Evolutionary conservation across 2,888 invertebrate genomes (phyloP).

Genomic region (Xestobium rufovillosum): DNA sequence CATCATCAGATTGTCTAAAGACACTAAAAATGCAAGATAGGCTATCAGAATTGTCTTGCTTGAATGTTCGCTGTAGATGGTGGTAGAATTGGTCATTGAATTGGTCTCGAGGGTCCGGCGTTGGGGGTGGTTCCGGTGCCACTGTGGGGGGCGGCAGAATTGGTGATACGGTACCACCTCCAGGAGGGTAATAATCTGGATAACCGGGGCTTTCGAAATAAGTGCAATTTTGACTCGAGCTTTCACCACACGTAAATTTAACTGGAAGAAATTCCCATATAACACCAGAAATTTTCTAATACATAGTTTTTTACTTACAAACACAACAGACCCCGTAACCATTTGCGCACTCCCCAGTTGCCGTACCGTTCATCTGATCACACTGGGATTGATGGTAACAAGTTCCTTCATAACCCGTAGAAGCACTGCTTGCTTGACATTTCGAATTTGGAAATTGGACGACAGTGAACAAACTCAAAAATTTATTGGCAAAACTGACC

Average conservation of each 20-base stretch:
- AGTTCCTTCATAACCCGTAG: constrained; percentile 57
- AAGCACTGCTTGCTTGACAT: constrained; percentile 49
- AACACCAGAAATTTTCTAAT: background rate
- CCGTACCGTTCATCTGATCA: constrained; percentile 51
- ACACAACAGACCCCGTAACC: constrained; percentile 70
- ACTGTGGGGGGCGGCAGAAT: constrained; percentile 22
- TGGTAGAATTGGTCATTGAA: constrained; percentile 7
- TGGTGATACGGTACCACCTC: constrained; percentile 20
- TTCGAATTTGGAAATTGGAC: constrained; percentile 60
- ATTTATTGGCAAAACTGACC: constrained; percentile 38
- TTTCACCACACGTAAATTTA: constrained; percentile 58
- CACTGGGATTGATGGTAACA: constrained; percentile 66
- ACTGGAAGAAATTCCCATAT: constrained; percentile 47
- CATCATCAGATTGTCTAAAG: constrained; percentile 51
- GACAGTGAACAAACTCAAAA: constrained; percentile 63
- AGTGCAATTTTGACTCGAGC: constrained; percentile 52
- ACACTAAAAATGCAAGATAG: constrained; percentile 59
- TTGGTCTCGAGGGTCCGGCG: constrained; percentile 3
- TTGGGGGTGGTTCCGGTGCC: constrained; percentile 11
- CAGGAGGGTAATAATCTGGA: constrained; percentile 45
- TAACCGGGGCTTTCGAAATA: constrained; percentile 69
- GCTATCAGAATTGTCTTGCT: constrained; percentile 39
- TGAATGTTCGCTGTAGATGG: constrained; percentile 7
- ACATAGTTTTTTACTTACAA: constrained; percentile 62
- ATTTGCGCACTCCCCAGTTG: constrained; percentile 62